A percentile compares a stretch with the other conserved stretches of the same genome.
phyloP scores from a whole-genome alignment of 2,113 vertebrate genomes.

The Antechinus stuartii region DNA sequence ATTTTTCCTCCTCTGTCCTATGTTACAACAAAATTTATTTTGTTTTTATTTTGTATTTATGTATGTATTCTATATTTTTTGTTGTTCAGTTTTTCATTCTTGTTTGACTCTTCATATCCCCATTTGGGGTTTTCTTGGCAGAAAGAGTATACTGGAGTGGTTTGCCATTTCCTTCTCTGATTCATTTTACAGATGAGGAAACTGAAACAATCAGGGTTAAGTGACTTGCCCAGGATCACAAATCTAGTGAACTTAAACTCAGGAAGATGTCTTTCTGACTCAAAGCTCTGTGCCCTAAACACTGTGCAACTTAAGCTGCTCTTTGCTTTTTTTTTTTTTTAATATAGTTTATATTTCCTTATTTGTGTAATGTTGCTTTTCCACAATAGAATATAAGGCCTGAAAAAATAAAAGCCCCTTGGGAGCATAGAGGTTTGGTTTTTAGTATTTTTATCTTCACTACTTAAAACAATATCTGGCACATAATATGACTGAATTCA shows the following conservation, averaged over 20 bases:
- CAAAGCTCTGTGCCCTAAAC: no score
- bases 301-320: no score
- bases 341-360: background rate
- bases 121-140: background rate
- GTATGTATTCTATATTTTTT: background rate
- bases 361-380: background rate
- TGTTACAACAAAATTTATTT: background rate
- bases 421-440: background rate
- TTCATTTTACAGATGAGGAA: background rate
- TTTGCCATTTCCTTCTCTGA: background rate
- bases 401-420: background rate
- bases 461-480: background rate
- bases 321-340: no score
- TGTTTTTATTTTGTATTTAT: background rate
- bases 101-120: background rate
- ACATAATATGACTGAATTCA: background rate
- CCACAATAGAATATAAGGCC: background rate
- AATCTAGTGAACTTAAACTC: background rate
- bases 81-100: background rate
- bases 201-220: background rate
- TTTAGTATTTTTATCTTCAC: background rate
- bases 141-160: background rate
- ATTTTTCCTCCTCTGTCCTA: background rate
- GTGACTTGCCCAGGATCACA: background rate
- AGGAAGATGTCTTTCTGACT: background rate